phyloP scores from a whole-genome alignment of 2,113 vertebrate species.

The Climacteris rufus region DNA sequence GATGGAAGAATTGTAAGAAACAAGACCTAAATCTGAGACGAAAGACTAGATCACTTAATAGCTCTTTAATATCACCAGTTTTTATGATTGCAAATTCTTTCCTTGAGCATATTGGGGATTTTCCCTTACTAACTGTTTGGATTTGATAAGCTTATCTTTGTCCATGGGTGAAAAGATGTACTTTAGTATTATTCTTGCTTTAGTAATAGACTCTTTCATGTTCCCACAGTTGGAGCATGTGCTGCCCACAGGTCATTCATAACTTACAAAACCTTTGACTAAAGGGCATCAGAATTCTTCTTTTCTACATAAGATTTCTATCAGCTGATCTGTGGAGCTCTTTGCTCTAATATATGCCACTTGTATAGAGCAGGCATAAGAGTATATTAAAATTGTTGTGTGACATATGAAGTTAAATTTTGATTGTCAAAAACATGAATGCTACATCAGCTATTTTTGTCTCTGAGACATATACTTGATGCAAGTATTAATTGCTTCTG shows the following conservation, averaged over 20 bases:
- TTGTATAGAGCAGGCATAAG: background rate
- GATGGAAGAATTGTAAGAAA: background rate
- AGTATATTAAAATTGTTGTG: background rate
- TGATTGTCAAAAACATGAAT: background rate
- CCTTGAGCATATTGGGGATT: background rate
- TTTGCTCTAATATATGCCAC: background rate
- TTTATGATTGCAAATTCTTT: background rate
- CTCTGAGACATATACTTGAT: background rate
- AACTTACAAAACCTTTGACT: background rate
- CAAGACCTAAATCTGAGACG: background rate
- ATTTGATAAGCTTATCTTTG: background rate
- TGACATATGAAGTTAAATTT: background rate
- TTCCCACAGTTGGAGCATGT: background rate
- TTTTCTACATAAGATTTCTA: background rate
- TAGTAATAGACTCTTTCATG: background rate
- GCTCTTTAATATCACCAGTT: background rate
- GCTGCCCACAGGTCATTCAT: background rate
- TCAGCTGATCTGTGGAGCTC: background rate
- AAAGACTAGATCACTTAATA: background rate
- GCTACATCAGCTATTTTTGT: background rate
- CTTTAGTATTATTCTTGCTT: background rate
- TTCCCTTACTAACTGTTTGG: background rate
- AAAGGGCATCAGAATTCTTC: background rate
- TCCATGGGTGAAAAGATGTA: background rate
- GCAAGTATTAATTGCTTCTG: background rate